Base-by-base conservation (phyloP, 2,888 invertebrate species). In the Eupithecia centaureata region DNA sequence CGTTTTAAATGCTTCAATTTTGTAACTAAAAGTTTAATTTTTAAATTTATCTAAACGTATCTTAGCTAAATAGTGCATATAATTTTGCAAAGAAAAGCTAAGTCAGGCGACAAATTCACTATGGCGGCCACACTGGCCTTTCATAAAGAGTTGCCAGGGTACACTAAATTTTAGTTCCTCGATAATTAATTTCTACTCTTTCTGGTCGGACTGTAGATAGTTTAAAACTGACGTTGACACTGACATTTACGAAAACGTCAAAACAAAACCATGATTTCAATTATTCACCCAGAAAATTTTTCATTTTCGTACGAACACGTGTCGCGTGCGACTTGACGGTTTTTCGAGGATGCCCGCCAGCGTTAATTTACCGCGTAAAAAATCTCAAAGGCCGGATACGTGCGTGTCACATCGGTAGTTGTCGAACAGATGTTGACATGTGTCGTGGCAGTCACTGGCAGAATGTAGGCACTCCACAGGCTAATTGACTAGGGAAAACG, bases 341-440 rank as follows among this genome's bases (percentile, higher is more conserved):
- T 83, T 80, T 85, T 80, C 74, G 79, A 86, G 81, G 77, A 77
- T 79, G 81, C 82, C 88, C 81, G 76, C 78, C 70, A 80, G 88
- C 85, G 84, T 86, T 88, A 88, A 88, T 88, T 88, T 88, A 80
- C 83, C 79, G 79, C 81, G 81, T 85, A 90, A 70, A 90, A 89
- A 87, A 84, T 78, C 81, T 80, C 81, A 81, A 82, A 81, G 83
- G 81, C 89, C 91, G 91, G 92, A 92, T 90, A 89, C 85, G 86
- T 80, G 77, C 77, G 79, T 84, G 87, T 85, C 85, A 79, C 87
- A 87, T 86, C 85, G 89, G 86, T 85, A 86, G 86, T 87, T 81
- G 85, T 86, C 84, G 87, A 91, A 90, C 92, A 92, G 88, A 92
- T 92, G 92, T 91, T 88, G 89, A 91, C 91, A 91, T 90, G 86